These are phyloP conservation scores for Triplophysa bombifrons DNA, from an alignment of 2,797 vertebrate species.

Conservation along the genomic window DNA sequence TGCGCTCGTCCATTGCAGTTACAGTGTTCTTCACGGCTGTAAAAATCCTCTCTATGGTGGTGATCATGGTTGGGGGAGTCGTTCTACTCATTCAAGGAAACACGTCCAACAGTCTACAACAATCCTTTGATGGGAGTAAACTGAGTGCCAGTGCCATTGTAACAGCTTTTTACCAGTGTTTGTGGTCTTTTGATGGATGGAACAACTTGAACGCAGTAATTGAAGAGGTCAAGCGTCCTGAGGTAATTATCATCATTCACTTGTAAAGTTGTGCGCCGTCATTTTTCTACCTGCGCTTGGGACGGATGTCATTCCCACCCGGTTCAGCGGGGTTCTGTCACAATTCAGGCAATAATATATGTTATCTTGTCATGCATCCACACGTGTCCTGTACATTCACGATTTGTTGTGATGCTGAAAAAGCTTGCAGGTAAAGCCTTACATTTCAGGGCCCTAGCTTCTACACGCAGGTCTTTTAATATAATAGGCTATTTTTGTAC, in stretches of 20 bases:
- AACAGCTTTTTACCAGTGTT: constrained; percentile 88
- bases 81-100: constrained; percentile 75
- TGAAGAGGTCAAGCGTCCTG: constrained; percentile 85
- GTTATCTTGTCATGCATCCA: too few relatives aligned
- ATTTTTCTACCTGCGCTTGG: too few relatives aligned
- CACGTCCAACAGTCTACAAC: constrained; percentile 71
- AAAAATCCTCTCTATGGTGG: constrained; percentile 80
- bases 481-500: too few relatives aligned
- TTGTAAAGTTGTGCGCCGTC: background rate
- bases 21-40: constrained; percentile 80
- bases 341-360: too few relatives aligned
- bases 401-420: too few relatives aligned
- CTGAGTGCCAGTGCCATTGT: constrained; percentile 73
- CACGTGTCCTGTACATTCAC: too few relatives aligned
- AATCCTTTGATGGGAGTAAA: constrained; percentile 80
- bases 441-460: too few relatives aligned
- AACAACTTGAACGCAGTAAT: constrained; percentile 86
- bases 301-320: too few relatives aligned
- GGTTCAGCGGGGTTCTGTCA: too few relatives aligned
- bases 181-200: constrained; percentile 92
- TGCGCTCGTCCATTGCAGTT: constrained; percentile 75
- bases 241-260: constrained; percentile 68
- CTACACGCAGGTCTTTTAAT: too few relatives aligned
- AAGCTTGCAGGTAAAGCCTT: too few relatives aligned
- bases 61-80: constrained; percentile 78